These are phyloP conservation scores for Hemithea aestivaria DNA, from an alignment of 2,888 invertebrate species.

Conservation along the genomic window DNA sequence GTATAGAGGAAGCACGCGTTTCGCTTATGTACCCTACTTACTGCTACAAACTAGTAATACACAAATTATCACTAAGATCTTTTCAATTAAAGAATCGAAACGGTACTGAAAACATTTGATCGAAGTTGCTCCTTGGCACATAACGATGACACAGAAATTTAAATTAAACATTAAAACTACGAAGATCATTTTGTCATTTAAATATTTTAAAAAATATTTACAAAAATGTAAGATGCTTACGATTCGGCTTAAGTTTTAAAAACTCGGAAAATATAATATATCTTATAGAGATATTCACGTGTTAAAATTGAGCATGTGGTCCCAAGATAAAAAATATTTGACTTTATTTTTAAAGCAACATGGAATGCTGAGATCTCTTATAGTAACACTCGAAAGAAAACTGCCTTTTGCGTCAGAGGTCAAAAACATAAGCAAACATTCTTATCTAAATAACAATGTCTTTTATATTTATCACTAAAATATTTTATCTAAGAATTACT, in stretches of 20 bases:
- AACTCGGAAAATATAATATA: conserved; percentile 17
- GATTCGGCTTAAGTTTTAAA: conserved; percentile 15
- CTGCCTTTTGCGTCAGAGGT: conserved; percentile 10
- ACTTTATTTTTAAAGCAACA: conserved; percentile 57
- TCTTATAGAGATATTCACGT: conserved; percentile 32
- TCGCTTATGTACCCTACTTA: conserved; percentile 52
- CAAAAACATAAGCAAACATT: background rate
- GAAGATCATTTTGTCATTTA: conserved; percentile 70
- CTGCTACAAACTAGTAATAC: conserved; percentile 54
- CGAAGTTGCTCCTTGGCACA: conserved; percentile 68
- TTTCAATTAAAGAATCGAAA: conserved; percentile 32
- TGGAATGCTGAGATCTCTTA: conserved; percentile 76
- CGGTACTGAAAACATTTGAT: conserved; percentile 32
- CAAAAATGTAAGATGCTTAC: conserved; percentile 29
- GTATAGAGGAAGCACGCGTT: conserved; percentile 67
- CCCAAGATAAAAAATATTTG: conserved; percentile 44
- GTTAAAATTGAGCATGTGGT: conserved; percentile 57
- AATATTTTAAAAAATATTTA: conserved; percentile 46
- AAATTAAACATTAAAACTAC: conserved; percentile 49
- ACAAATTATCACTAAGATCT: conserved; percentile 44
- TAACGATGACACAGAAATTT: conserved; percentile 65
- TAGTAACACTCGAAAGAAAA: conserved; percentile 26
- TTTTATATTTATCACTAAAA: background rate
- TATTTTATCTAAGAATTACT: too few relatives aligned
- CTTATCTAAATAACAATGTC: background rate